These are phyloP conservation scores for Sylvilagus bachmani DNA, from an alignment of 2,113 vertebrate species.

Conservation along the genomic window DNA sequence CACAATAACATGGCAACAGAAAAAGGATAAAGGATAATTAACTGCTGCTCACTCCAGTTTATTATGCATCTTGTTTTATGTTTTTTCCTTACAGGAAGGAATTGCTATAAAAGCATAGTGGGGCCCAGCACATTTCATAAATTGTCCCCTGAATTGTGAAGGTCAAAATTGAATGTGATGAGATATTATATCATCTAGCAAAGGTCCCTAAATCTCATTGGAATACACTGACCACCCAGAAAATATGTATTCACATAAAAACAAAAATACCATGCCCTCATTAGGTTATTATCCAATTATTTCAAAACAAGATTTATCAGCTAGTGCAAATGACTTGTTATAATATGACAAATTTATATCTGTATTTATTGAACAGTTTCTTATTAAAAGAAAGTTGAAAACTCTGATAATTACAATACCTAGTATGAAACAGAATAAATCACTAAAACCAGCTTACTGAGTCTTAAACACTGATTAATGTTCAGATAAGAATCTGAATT, in stretches of 20 bases:
- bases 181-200: neutral
- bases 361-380: conserved; percentile 72
- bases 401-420: conserved; percentile 77
- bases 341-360: conserved; percentile 69
- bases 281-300: neutral
- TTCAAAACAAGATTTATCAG: conserved; percentile 54
- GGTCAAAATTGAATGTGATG: neutral
- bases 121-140: no score
- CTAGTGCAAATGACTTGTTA: conserved; percentile 58
- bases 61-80: neutral
- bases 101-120: neutral
- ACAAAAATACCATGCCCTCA: neutral
- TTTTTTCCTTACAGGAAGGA: neutral
- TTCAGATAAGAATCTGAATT: conserved; percentile 50
- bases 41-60: neutral
- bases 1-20: fast-evolving
- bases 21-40: neutral
- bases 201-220: neutral
- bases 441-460: conserved; percentile 72
- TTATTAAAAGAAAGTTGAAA: conserved; percentile 70
- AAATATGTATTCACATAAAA: neutral
- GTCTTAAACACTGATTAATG: conserved; percentile 69
- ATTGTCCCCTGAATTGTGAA: neutral
- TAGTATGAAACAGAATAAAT: conserved; percentile 78
- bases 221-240: neutral